phyloP scores from a whole-genome alignment of 2,797 vertebrate genomes.

The Rhinatrema bivittatum region DNA sequence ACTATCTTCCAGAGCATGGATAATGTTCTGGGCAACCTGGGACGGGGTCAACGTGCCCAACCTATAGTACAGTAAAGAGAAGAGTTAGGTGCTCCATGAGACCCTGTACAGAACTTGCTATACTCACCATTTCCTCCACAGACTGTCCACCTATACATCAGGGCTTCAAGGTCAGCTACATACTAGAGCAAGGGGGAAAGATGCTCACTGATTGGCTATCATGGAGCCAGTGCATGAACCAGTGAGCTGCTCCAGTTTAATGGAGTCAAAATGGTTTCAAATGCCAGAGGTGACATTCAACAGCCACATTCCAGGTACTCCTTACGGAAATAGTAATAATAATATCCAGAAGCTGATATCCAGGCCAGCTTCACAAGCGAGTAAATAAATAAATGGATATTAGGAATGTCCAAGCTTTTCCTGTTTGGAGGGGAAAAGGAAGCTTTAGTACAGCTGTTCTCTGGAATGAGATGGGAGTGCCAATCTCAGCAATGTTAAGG shows the following conservation, averaged over 20 bases:
- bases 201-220: too few relatives aligned
- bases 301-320: too few relatives aligned
- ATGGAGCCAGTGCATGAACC: too few relatives aligned
- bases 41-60: constrained; percentile 32
- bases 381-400: too few relatives aligned
- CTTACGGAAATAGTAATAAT: too few relatives aligned
- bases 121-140: background rate
- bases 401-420: background rate
- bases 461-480: rapidly evolving
- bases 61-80: constrained; percentile 20
- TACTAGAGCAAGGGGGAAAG: background rate
- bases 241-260: background rate
- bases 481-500: too few relatives aligned
- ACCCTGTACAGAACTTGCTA: background rate
- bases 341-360: background rate
- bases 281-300: background rate
- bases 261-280: background rate
- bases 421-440: background rate
- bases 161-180: too few relatives aligned
- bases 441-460: background rate
- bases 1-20: constrained; percentile 30
- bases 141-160: too few relatives aligned
- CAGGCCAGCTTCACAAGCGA: background rate
- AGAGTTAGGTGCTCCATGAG: background rate
- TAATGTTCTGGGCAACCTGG: constrained; percentile 43